Conservation (phyloP, 2,797 vertebrate genomes). For the Prunella strophiata region DNA sequence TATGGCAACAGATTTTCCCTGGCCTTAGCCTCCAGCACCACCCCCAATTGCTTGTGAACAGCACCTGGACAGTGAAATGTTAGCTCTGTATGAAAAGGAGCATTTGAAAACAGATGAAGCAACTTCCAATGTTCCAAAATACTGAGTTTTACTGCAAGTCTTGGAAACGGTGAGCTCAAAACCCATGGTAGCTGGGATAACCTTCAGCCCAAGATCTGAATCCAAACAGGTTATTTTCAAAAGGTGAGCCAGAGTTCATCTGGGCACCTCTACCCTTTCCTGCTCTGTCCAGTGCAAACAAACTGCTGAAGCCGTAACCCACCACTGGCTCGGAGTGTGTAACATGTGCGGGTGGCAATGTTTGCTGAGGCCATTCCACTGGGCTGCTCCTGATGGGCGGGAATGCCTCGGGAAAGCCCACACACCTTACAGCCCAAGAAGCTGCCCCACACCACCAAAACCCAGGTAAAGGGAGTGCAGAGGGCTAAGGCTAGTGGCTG, state of each 20-base stretch:
- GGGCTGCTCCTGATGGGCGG: not conserved
- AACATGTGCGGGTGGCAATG: not conserved
- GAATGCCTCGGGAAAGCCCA: not conserved
- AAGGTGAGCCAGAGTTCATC: not conserved
- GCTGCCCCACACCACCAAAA: not conserved
- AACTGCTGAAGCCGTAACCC: not conserved
- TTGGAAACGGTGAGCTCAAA: not conserved
- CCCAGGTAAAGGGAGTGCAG: accelerated
- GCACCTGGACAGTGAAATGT: not conserved
- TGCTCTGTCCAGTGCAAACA: not conserved
- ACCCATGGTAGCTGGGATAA: not conserved
- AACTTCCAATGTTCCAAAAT: not conserved
- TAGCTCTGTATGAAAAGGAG: not conserved
- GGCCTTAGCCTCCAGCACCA: not conserved
- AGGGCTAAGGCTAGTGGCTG: no score
- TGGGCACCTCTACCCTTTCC: not conserved
- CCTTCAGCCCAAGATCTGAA: not conserved
- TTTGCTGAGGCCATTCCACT: not conserved
- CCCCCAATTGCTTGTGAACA: not conserved
- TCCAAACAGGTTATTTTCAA: not conserved
- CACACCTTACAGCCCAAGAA: not conserved
- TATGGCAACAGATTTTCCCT: not conserved
- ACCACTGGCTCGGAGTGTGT: accelerated
- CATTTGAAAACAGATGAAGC: not conserved
- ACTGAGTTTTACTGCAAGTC: not conserved